phyloP scores from a whole-genome alignment of 1,140 invertebrate species.

The Hyphantria cunea region DNA sequence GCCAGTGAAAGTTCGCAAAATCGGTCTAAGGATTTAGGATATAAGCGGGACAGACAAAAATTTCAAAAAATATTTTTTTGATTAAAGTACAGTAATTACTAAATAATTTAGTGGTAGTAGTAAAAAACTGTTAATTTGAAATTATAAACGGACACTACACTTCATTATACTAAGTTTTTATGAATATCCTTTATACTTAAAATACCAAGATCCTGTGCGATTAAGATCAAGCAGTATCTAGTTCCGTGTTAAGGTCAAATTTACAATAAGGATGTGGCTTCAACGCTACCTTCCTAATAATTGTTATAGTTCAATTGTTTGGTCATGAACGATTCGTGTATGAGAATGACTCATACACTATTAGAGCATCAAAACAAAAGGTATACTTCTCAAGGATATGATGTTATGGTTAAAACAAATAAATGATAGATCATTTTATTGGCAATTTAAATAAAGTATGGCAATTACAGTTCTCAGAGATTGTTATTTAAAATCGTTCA shows the following conservation, averaged over 20 bases:
- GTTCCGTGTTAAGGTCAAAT: slow-evolving; percentile 41
- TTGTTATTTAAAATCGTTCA: slow-evolving; percentile 20
- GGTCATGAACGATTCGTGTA: too few species aligned
- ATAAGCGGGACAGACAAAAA: too few species aligned
- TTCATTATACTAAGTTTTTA: too few species aligned
- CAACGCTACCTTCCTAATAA: slow-evolving; percentile 27
- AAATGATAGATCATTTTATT: slow-evolving; percentile 21
- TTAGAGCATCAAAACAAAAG: slow-evolving; percentile 24
- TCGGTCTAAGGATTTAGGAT: too few species aligned
- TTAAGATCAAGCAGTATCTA: slow-evolving; percentile 31
- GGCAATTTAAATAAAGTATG: slow-evolving; percentile 20
- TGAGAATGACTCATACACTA: slow-evolving; percentile 15
- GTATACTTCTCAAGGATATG: slow-evolving; percentile 15
- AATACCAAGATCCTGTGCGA: slow-evolving; percentile 37
- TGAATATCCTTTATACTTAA: too few species aligned
- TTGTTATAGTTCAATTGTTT: slow-evolving; percentile 22
- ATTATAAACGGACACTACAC: too few species aligned
- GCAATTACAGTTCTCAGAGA: slow-evolving; percentile 21
- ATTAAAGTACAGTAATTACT: too few species aligned
- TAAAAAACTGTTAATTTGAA: too few species aligned
- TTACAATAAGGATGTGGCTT: slow-evolving; percentile 37
- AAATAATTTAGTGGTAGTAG: too few species aligned
- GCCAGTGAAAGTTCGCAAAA: too few species aligned
- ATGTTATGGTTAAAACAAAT: slow-evolving; percentile 25
- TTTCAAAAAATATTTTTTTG: too few species aligned